Evolutionary conservation across 2,797 vertebrate genomes (phyloP), one percentile per base, ranked within the genome.

Genomic region (Enteromius viviparus): DNA sequence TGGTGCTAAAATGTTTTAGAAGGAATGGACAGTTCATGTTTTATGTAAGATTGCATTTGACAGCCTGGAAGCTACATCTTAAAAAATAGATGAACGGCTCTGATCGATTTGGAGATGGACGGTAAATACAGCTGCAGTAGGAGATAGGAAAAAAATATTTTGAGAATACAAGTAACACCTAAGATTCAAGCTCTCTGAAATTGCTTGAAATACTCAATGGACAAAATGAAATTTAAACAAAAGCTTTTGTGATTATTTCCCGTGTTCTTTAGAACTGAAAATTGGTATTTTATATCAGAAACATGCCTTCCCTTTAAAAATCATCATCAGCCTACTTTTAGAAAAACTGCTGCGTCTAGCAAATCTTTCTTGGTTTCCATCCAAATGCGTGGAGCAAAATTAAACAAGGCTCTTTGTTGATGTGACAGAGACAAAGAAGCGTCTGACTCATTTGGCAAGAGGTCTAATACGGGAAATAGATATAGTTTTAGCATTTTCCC

Each of bases 341-440:
- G 23, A 68, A 83, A 76, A 64, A 49, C 53, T 53, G 71, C 64
- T 53, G 42, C 1, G 29, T 23, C 21, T 68, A 26, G 62, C 81
- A 77, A 7, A 19, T 62, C 15, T 64, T 76, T 6, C 72, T 42
- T 72, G 66, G 37, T 47, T 72, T 51, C 17, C 4, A 81, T 80
- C 66, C 77, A 78, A 58, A 58, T 58, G 58, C 32, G 45, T 65
- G 58, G 32, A 74, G 69, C 3, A 65, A 53, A 77, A 81, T 77
- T 77, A 85, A 85, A 81, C 76, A 81, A 65, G 64, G 66, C 60
- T 75, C 74, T 81, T 77, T 85, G 84, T 85, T 81, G 26, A 21
- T 26, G 42, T 49, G 29, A 81, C 53, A 23, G 37, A 81, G 79
- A 85, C 42, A 85, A 69, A 76, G 32, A 70, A 62, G 34, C 23